Conservation (phyloP, 2,113 vertebrate species). For the Martes martes region DNA sequence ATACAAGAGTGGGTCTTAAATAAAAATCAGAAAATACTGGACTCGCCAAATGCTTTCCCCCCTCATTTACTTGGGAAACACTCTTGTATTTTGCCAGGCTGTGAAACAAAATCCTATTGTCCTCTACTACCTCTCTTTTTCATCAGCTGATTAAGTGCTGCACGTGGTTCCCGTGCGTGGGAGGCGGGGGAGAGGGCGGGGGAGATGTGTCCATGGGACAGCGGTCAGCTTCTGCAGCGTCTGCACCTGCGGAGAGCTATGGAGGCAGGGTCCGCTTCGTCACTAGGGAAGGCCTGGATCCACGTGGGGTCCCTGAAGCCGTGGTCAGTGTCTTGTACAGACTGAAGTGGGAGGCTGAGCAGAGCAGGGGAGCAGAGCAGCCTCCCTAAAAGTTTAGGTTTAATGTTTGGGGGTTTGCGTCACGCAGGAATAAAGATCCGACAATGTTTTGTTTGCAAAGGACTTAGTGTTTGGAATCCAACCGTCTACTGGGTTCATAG, state of each 20-base stretch:
- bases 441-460: not conserved
- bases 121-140: not conserved
- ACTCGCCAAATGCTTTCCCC: not conserved
- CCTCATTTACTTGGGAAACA: not conserved
- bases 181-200: too few relatives aligned
- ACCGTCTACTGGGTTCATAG: not conserved
- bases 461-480: not conserved
- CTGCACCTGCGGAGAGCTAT: not conserved
- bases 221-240: fast-evolving
- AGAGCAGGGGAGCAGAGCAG: not conserved
- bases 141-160: not conserved
- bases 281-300: not conserved
- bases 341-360: fast-evolving
- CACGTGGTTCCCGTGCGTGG: fast-evolving
- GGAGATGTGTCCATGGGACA: not conserved
- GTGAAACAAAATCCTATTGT: not conserved
- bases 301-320: fast-evolving
- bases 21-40: not conserved
- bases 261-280: fast-evolving
- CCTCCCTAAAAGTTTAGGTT: not conserved
- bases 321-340: fast-evolving
- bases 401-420: not conserved
- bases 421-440: not conserved
- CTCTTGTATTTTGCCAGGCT: not conserved
- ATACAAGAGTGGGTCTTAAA: not conserved